Evolutionary conservation across 37 sponge, comb jelly and placozoan species (phyloP).

Genomic region (Theonella swinhoei): DNA sequence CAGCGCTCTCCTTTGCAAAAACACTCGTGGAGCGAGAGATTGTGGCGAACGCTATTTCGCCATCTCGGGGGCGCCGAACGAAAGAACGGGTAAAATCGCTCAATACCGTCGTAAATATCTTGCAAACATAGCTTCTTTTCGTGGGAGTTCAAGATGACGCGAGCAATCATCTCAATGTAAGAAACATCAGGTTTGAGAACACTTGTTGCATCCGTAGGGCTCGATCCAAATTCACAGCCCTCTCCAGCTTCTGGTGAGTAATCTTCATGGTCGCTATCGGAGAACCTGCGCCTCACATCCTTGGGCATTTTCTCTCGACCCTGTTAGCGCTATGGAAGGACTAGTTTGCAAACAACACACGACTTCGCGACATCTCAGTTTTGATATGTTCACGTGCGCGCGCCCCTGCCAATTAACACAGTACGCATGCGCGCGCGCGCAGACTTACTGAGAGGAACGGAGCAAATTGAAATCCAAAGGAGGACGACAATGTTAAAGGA

Average conservation of each 20-base stretch:
- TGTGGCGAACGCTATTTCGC: conserved; percentile 83
- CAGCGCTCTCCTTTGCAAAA: conserved; percentile 72
- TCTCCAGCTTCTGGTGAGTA: not conserved
- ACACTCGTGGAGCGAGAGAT: conserved; percentile 78
- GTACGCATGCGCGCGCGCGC: not conserved
- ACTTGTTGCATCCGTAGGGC: not conserved
- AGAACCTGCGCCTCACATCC: not conserved
- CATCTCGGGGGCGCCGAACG: conserved; percentile 59
- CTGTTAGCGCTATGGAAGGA: not conserved
- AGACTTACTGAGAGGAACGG: conserved; percentile 60
- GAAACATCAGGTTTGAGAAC: conserved; percentile 44
- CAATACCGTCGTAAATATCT: conserved; percentile 68
- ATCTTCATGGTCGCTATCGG: not conserved
- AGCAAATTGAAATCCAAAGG: conserved; percentile 45
- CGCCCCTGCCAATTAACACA: not conserved
- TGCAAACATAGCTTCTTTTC: conserved; percentile 47
- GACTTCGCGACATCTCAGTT: not conserved
- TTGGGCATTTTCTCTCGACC: not conserved
- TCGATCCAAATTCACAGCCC: not conserved
- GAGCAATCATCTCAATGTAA: conserved; percentile 79
- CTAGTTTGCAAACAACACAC: not conserved
- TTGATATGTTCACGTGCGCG: not conserved
- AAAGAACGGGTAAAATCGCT: conserved; percentile 49
- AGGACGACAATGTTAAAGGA: conserved; percentile 53
- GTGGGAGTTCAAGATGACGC: conserved; percentile 61